Conservation (phyloP, 2,888 invertebrate species). For the Diarsia brunnea region DNA sequence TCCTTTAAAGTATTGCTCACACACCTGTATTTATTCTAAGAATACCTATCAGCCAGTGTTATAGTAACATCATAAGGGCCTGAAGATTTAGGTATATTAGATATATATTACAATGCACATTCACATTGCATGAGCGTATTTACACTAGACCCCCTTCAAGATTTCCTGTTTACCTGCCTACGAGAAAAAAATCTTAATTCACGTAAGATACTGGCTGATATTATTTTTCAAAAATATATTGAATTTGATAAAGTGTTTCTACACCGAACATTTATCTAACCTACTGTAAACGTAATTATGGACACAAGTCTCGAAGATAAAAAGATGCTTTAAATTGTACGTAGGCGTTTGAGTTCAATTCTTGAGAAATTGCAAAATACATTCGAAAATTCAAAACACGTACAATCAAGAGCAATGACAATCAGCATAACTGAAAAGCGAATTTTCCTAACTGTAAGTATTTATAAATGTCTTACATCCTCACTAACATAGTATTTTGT, state of each 20-base stretch:
- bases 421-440: not conserved
- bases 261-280: not conserved
- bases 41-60: not conserved
- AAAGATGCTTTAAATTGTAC: conserved; percentile 8
- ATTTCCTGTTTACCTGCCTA: not conserved
- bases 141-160: not conserved
- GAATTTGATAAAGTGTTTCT: not conserved
- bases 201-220: too few relatives aligned
- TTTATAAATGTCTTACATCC: not conserved
- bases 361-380: too few relatives aligned
- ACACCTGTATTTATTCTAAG: not conserved
- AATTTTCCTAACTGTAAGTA: not conserved
- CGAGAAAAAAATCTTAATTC: too few relatives aligned
- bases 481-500: not conserved
- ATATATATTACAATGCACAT: not conserved
- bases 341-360: conserved; percentile 9
- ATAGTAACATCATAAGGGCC: not conserved
- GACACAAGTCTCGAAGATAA: not conserved
- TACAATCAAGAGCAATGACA: not conserved
- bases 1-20: not conserved
- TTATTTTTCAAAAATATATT: too few relatives aligned
- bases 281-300: not conserved
- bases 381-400: not conserved
- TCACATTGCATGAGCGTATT: not conserved
- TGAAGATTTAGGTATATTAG: not conserved